Conservation (phyloP, 2,113 vertebrate genomes). For the Myotis lucifugus region DNA sequence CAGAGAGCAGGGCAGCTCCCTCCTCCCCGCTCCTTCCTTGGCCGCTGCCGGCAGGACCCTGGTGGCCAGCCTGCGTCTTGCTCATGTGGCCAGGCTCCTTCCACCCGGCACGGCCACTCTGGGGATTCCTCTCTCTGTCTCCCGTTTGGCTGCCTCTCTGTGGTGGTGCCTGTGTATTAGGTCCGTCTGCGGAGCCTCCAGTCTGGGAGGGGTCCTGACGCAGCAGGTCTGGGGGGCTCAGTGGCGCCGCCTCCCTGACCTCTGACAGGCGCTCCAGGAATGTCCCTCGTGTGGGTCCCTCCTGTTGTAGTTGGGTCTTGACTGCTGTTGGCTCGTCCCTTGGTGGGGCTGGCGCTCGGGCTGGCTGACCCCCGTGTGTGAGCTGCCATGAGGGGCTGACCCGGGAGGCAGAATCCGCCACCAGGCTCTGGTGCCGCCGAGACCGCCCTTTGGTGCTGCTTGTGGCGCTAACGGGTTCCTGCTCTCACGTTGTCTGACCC, state of each 20-base stretch:
- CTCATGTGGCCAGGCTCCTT: background rate
- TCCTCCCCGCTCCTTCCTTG: background rate
- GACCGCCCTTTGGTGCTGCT: background rate
- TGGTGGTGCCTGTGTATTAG: background rate
- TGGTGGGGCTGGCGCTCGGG: background rate
- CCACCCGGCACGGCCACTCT: accelerated
- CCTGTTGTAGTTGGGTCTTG: background rate
- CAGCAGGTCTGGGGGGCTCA: background rate
- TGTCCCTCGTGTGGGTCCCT: background rate
- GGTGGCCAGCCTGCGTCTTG: accelerated
- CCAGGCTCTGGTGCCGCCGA: background rate
- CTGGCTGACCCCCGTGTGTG: background rate
- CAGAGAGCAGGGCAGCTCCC: background rate
- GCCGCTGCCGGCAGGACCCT: background rate
- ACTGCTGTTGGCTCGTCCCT: background rate
- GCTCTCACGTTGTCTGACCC: background rate
- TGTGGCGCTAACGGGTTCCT: background rate
- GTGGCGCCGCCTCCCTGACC: background rate
- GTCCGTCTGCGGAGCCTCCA: background rate
- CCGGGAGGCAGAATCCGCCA: background rate
- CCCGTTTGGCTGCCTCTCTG: background rate
- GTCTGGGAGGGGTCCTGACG: background rate
- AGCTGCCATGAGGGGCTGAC: background rate
- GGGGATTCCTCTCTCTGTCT: background rate
- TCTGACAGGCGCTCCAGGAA: background rate